A percentile compares a stretch with the other conserved stretches of the same genome.
phyloP scores from a whole-genome alignment of 2,797 vertebrate species.

The Gymnoscopelus microlampas region DNA sequence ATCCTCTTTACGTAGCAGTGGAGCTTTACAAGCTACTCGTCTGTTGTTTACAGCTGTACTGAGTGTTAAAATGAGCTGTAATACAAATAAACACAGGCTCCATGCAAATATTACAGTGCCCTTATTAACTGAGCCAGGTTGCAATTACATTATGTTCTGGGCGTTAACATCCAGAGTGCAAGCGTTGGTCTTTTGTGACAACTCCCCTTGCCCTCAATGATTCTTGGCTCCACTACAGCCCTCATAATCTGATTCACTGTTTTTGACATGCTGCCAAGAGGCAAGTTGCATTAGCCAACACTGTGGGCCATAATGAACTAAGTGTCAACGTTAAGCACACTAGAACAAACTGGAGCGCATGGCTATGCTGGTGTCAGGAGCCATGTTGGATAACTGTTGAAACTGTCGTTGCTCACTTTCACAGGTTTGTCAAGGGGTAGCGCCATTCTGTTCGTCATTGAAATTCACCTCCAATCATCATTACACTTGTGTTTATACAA shows the following conservation, averaged over 20 bases:
- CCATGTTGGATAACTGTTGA: constrained; percentile 60
- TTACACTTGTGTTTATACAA: background rate
- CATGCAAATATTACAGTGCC: constrained; percentile 69
- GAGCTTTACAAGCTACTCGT: constrained; percentile 52
- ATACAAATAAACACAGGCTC: constrained; percentile 62
- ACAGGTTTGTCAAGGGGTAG: constrained; percentile 21
- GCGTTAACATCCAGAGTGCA: constrained; percentile 55
- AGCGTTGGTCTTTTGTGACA: constrained; percentile 52
- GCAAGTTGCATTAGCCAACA: constrained; percentile 63
- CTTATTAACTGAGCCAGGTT: constrained; percentile 65
- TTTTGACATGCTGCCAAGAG: constrained; percentile 78
- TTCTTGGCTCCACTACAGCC: constrained; percentile 69
- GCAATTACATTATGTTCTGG: constrained; percentile 70
- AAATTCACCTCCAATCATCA: background rate
- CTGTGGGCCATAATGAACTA: constrained; percentile 73
- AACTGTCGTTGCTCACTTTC: constrained; percentile 39
- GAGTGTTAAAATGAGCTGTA: constrained; percentile 50
- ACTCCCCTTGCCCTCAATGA: constrained; percentile 58
- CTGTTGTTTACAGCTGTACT: constrained; percentile 65
- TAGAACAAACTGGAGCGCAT: constrained; percentile 57
- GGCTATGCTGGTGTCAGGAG: constrained; percentile 56
- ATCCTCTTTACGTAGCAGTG: constrained; percentile 10
- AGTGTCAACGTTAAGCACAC: constrained; percentile 71
- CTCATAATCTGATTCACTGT: constrained; percentile 79
- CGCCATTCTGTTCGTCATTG: background rate